Conservation (phyloP, 2,113 vertebrate genomes). For the Casuarius casuarius region DNA sequence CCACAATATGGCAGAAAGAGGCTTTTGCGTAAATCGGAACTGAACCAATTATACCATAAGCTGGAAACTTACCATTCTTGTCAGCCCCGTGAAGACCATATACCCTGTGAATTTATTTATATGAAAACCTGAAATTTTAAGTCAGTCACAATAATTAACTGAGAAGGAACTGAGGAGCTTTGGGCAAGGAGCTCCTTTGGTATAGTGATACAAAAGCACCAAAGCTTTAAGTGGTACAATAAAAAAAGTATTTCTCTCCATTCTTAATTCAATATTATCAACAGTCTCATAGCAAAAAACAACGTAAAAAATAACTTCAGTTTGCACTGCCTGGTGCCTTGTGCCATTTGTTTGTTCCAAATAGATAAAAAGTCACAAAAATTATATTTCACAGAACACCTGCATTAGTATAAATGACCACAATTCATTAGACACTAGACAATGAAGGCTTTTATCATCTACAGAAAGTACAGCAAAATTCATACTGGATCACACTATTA, state of each 20-base stretch:
- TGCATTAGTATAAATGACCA: not conserved
- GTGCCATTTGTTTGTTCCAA: not conserved
- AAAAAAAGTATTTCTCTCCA: not conserved
- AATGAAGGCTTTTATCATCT: not conserved
- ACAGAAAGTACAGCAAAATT: not conserved
- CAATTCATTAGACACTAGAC: not conserved
- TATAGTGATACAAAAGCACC: not conserved
- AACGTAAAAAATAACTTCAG: not conserved
- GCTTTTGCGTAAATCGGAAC: not conserved
- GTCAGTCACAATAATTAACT: not conserved
- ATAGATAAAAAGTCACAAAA: not conserved
- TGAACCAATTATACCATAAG: not conserved
- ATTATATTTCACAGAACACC: not conserved
- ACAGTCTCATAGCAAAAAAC: not conserved
- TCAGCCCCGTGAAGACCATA: not conserved
- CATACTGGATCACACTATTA: not conserved
- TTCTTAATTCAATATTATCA: not conserved
- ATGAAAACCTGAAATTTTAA: not conserved
- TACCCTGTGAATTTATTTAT: not conserved
- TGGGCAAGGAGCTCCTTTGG: not conserved
- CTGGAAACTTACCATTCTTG: not conserved
- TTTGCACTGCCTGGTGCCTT: not conserved
- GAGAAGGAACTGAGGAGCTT: not conserved
- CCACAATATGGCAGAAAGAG: not conserved
- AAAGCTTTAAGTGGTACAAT: not conserved